Percentiles rank a stretch among this genome's conserved stretches.
Conservation (phyloP, 2,113 vertebrate species). For the Coregonus clupeaformis region DNA sequence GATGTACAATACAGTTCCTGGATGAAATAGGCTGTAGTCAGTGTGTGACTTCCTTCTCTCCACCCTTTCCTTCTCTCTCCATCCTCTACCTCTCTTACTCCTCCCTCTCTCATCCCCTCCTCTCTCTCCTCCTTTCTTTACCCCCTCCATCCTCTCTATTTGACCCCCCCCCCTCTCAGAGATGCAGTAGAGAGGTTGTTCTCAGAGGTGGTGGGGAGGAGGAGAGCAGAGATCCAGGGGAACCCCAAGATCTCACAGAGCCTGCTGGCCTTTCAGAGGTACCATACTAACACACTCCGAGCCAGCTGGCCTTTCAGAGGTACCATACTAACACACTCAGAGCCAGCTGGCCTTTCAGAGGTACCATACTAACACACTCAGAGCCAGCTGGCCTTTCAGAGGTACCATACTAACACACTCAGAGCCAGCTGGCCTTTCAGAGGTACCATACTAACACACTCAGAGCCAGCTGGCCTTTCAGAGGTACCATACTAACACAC, state of each 20-base stretch:
- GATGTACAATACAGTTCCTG: no score
- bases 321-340: constrained; percentile 30
- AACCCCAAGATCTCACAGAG: constrained; percentile 75
- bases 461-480: not conserved
- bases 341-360: constrained; percentile 87
- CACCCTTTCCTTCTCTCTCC: no score
- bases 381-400: constrained; percentile 85
- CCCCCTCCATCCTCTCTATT: not conserved
- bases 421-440: not conserved
- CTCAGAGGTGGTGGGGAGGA: constrained; percentile 75
- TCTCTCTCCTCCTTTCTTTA: not conserved
- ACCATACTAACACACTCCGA: constrained; percentile 39
- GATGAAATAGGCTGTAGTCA: no score
- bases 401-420: constrained; percentile 37
- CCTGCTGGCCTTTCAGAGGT: constrained; percentile 86
- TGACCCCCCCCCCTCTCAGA: constrained; percentile 61
- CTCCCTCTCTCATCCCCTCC: not conserved
- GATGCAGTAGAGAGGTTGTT: constrained; percentile 90
- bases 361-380: constrained; percentile 39
- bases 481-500: not conserved
- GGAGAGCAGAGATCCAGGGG: constrained; percentile 80
- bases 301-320: constrained; percentile 86
- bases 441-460: not conserved
- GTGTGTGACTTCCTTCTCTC: no score
- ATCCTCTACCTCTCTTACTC: no score